Evolutionary conservation across 1,140 invertebrate species (phyloP), one percentile per base, ranked within the genome.

Genomic region (Diuraphis noxia): DNA sequence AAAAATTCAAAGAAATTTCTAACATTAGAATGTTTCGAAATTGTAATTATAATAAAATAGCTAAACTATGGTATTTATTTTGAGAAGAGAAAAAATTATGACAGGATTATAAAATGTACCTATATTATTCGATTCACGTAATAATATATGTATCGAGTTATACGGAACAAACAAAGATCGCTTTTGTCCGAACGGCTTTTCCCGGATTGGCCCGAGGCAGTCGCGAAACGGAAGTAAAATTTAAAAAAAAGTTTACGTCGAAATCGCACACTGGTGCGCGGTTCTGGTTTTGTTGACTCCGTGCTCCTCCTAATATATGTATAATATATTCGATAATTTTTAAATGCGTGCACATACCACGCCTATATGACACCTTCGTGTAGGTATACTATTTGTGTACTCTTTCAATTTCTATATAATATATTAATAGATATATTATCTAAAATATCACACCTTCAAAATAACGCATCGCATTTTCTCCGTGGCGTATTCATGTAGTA

Each of bases 91-190:
- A 72, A 63, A 72, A 72, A n/a, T 30, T 72, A n/a, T n/a, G n/a
- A 72, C 6, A 72, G 56, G 17, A 72, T 72, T 72, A 72, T 72
- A 72, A 72, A 72, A 72, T 72, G 56, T 72, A 49, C 46, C 21
- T 49, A n/a, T n/a, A 72, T 72, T 72, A 72, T 72, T 72, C 56
- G 56, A 72, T 72, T n/a, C 56, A 72, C 56, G 56, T 72, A 72
- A 72, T 72, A 72, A 72, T 72, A 72, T 56, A 56, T 30, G 30
- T 17, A n/a, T 72, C 56, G 30, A 72, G 56, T 72, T n/a, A 72
- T 17, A n/a, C 56, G 56, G 30, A 72, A 72, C 30, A 5, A 72
- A n/a, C 56, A 72, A 72, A 72, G 56, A 72, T 72, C 56, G 56
- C 30, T n/a, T n/a, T 72, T 72, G 56, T 72, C 13, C 56, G n/a